Evolutionary conservation across 2,797 vertebrate genomes (phyloP).

Genomic region (Acropternis orthonyx): DNA sequence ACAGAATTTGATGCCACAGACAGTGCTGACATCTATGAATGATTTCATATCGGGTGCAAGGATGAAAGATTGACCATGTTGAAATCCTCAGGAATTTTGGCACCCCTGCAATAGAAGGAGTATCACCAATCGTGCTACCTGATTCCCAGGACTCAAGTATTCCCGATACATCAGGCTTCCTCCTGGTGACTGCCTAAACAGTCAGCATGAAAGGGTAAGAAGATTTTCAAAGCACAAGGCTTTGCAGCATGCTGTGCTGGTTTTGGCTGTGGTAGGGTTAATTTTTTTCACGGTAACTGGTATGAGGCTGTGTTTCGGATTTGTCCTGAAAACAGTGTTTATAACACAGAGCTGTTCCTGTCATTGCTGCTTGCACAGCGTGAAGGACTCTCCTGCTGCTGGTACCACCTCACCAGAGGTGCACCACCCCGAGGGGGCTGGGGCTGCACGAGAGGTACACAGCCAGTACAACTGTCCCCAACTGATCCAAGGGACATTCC

Average conservation of each 20-base stretch:
- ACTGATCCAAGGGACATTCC: background rate
- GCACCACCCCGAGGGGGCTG: too few species aligned
- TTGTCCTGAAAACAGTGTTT: background rate
- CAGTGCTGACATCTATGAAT: rapidly evolving
- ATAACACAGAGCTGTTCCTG: background rate
- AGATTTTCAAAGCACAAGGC: background rate
- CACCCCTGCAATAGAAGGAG: background rate
- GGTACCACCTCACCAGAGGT: rapidly evolving
- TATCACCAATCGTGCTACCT: background rate
- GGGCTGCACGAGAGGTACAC: background rate
- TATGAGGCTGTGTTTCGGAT: background rate
- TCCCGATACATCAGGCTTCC: rapidly evolving
- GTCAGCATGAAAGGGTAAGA: background rate
- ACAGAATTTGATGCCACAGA: background rate
- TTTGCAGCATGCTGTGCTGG: background rate
- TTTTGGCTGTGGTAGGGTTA: background rate
- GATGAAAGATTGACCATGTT: background rate
- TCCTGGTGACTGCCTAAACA: background rate
- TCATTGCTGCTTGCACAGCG: too few species aligned
- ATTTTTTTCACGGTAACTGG: background rate
- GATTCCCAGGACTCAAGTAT: background rate
- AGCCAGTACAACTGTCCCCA: background rate
- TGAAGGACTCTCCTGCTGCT: background rate
- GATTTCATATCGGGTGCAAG: background rate
- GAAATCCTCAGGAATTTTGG: background rate